Evolutionary conservation across 2,797 vertebrate genomes (phyloP).

Genomic region (Cheirogaleus major): DNA sequence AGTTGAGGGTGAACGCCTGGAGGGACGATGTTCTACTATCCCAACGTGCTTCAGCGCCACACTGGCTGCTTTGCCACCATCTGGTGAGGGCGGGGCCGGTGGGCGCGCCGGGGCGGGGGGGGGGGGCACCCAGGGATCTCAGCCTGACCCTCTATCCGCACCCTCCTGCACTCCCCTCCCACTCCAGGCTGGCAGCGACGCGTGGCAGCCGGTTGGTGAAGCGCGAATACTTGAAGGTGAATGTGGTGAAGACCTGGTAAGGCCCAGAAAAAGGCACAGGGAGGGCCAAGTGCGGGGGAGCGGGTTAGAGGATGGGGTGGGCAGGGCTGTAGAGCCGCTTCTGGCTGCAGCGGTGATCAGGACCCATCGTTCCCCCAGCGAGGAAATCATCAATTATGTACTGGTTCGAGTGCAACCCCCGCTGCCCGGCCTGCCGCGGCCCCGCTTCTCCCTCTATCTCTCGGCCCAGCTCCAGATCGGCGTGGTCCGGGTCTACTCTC

Average conservation of each 20-base stretch:
- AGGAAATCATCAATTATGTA: constrained; percentile 90
- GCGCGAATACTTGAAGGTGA: constrained; percentile 90
- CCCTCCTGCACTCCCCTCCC: not conserved
- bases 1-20: not conserved
- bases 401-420: constrained; percentile 86
- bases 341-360: not conserved
- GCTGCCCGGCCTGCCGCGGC: constrained; percentile 82
- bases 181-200: constrained; percentile 90
- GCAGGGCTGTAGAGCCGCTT: not conserved
- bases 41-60: constrained; percentile 89
- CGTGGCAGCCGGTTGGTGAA: constrained; percentile 87
- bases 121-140: not conserved
- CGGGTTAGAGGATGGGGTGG: not conserved
- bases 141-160: not conserved
- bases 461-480: constrained; percentile 93
- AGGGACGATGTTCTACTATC: constrained; percentile 91
- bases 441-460: constrained; percentile 92
- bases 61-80: constrained; percentile 91
- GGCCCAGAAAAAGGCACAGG: not conserved
- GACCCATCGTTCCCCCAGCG: constrained; percentile 72
- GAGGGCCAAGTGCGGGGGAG: not conserved
- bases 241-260: constrained; percentile 90
- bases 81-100: constrained; percentile 84
- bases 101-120: accelerated
- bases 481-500: constrained; percentile 89